phyloP scores from a whole-genome alignment of 2,797 vertebrate genomes.

The Nannoperca obscura region DNA sequence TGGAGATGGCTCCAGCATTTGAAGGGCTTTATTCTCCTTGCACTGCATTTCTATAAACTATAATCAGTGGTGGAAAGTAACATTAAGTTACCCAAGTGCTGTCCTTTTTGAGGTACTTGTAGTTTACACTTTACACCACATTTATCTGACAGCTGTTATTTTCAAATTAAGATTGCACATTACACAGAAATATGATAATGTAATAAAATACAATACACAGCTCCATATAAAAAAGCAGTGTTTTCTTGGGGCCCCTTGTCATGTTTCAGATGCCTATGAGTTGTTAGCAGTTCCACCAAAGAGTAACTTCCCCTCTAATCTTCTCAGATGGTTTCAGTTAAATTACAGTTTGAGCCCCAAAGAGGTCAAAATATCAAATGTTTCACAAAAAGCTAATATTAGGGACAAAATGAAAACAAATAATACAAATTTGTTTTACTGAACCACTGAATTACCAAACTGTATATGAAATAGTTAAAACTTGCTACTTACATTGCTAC shows the following conservation, averaged over 20 bases:
- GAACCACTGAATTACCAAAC: too few species aligned
- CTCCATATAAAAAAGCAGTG: not conserved
- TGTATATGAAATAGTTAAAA: too few species aligned
- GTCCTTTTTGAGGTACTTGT: not conserved
- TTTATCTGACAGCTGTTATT: not conserved
- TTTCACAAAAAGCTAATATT: too few species aligned
- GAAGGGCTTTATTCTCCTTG: not conserved
- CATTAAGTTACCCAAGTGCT: not conserved
- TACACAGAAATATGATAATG: not conserved
- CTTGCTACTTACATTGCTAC: too few species aligned
- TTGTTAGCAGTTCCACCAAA: not conserved
- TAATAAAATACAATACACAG: not conserved
- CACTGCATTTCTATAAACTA: not conserved
- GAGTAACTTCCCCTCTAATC: not conserved
- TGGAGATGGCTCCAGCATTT: not conserved
- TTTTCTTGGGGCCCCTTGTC: not conserved
- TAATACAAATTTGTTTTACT: too few species aligned
- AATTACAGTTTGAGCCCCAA: too few species aligned
- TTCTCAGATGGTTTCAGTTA: too few species aligned
- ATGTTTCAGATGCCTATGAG: not conserved
- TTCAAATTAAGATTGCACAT: not conserved
- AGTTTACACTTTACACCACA: not conserved
- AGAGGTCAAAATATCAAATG: too few species aligned
- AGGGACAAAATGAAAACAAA: too few species aligned
- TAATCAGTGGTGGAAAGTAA: not conserved